A percentile compares a stretch with the other conserved stretches of the same genome.
phyloP scores from a whole-genome alignment of 2,113 vertebrate genomes.

The Semicossyphus pulcher region DNA sequence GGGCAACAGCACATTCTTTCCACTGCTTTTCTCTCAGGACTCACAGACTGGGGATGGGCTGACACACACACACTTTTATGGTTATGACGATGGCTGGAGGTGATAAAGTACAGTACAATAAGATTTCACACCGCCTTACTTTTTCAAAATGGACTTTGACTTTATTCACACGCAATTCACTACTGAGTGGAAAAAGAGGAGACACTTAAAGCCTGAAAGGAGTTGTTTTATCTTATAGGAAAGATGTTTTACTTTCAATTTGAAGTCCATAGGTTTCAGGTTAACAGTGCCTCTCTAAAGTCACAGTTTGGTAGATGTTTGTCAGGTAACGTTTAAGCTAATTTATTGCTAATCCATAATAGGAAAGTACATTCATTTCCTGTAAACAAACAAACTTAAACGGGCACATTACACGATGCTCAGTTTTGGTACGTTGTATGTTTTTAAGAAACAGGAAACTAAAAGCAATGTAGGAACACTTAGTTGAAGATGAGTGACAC shows the following conservation, averaged over 20 bases:
- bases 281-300: too few relatives aligned
- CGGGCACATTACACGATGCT: too few relatives aligned
- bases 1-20: slow-evolving; percentile 56
- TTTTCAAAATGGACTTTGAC: slow-evolving; percentile 24
- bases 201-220: not conserved
- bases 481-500: not conserved
- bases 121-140: not conserved
- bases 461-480: not conserved
- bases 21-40: slow-evolving; percentile 40
- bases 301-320: not conserved
- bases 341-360: not conserved
- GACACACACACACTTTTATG: slow-evolving; percentile 33
- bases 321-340: not conserved
- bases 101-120: slow-evolving; percentile 29
- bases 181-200: not conserved
- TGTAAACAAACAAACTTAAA: too few relatives aligned
- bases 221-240: too few relatives aligned
- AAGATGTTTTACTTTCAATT: too few relatives aligned
- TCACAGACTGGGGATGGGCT: slow-evolving; percentile 42
- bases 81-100: not conserved
- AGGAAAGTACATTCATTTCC: too few relatives aligned
- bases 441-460: not conserved
- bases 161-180: not conserved
- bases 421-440: too few relatives aligned
- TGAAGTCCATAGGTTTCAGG: too few relatives aligned